Base-by-base conservation (phyloP, 2,888 invertebrate species). In the Auanema freiburgensis region DNA sequence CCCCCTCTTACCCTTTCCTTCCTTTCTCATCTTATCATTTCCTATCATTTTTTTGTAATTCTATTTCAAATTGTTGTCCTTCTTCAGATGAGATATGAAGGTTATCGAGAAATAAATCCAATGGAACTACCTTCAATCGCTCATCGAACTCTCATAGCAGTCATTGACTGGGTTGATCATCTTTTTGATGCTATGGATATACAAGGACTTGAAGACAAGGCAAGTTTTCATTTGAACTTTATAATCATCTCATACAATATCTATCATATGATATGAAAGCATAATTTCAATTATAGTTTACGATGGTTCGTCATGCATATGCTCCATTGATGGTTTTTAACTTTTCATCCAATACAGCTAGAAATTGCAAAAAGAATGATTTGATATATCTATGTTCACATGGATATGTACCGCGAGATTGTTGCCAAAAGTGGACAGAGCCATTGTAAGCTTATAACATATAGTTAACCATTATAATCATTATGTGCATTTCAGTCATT, bases 151-250 rank as follows among this genome's bases (percentile, higher is more conserved):
- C 62, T 82, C 6, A 76, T 82, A 44, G 81, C 80, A 1, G 71
- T 76, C 14, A 79, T 83, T 43, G 82, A 82, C 57, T 79, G 76
- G 71, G 77, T 80, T n/a, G 82, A 83, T 61, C 81, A 81, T 61
- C 61, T 82, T 4, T 83, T 76, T 59, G 78, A 77, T 25, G 68
- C 83, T 57, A 77, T 83, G 74, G 82, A 82, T 63, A 59, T 78
- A n/a, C 80, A 81, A 56, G 70, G 69, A 55, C 71, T 76, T 53
- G 71, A 76, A 44, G 82, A 82, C 59, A 81, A 81, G 70, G 79
- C 78, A 56, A 16, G 33, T 25, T 21, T 50, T 46, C 16, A 18
- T 46, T 5, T 46, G 46, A 46, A 46, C 46, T 18, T 43, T n/a
- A 43, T 12, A 11, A 12, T 50, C 50, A 50, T 33, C 33, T 11